Conservation (phyloP, 2,888 invertebrate genomes). For the Magallana nippona region DNA sequence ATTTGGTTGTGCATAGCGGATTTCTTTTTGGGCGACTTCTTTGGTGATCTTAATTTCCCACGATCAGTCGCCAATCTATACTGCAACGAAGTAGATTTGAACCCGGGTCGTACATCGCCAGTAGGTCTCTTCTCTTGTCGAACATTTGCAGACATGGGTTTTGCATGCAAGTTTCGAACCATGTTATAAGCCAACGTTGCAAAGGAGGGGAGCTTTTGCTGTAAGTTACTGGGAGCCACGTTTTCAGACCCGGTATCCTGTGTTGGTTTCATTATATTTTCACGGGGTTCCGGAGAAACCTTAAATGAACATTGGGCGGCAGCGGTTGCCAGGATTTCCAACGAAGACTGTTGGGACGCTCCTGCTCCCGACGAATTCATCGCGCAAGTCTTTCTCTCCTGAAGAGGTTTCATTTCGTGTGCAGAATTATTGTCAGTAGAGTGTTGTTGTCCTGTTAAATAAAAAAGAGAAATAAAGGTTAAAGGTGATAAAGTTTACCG, state of each 20-base stretch:
- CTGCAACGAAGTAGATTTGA: background rate
- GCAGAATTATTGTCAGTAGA: background rate
- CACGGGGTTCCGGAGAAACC: background rate
- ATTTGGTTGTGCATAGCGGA: background rate
- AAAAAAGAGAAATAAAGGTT: background rate
- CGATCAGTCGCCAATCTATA: background rate
- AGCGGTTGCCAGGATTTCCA: constrained; percentile 13
- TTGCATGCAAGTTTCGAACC: constrained; percentile 6
- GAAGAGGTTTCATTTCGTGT: constrained; percentile 10
- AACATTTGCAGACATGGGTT: constrained; percentile 11
- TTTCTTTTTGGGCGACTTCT: background rate
- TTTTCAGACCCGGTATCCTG: background rate
- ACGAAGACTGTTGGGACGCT: background rate
- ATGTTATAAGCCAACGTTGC: constrained; percentile 38
- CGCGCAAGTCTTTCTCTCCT: background rate
- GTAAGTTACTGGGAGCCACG: background rate
- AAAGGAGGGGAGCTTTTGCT: constrained; percentile 41
- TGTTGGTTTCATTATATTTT: background rate
- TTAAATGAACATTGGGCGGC: background rate
- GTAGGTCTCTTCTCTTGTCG: background rate
- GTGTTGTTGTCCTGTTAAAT: background rate
- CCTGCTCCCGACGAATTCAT: background rate
- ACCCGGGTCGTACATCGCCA: background rate
- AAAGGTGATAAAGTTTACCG: no score
- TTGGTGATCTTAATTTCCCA: background rate